These are phyloP conservation scores for Rhaphigaster nebulosa DNA, from an alignment of 2,888 invertebrate genomes.

Conservation along the genomic window DNA sequence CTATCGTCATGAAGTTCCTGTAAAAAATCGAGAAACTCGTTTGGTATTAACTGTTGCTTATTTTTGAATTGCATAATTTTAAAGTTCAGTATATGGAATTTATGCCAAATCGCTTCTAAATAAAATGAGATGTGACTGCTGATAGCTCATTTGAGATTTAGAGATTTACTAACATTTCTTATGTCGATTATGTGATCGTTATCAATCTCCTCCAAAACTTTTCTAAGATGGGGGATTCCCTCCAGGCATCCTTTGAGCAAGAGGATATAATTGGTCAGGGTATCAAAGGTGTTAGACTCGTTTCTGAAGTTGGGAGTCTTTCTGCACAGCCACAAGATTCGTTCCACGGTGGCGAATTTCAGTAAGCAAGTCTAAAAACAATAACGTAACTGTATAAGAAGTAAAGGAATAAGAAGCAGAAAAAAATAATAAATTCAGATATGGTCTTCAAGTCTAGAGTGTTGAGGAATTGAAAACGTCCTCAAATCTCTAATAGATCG, in stretches of 20 bases:
- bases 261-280: constrained; percentile 83
- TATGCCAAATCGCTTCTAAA: too few species aligned
- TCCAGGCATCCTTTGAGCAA: constrained; percentile 84
- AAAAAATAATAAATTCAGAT: background rate
- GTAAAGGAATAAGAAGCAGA: background rate
- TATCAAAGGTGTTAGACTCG: constrained; percentile 75
- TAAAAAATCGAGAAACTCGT: background rate
- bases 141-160: too few species aligned
- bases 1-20: constrained; percentile 68
- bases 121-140: too few species aligned
- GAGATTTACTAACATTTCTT: constrained; percentile 58
- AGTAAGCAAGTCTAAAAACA: constrained; percentile 74
- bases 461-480: background rate
- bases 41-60: background rate
- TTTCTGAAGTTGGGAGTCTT: constrained; percentile 70
- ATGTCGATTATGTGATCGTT: constrained; percentile 66
- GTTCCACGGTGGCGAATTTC: constrained; percentile 84
- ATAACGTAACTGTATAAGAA: background rate
- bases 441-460: background rate
- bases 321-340: constrained; percentile 77
- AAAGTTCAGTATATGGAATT: too few species aligned
- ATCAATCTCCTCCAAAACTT: constrained; percentile 67
- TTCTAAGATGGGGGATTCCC: constrained; percentile 76
- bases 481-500: too few species aligned
- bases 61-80: too few species aligned